Evolutionary conservation across 64 coral and sea anemone genomes (phyloP).

Genomic region (Astreopora myriophthalma): DNA sequence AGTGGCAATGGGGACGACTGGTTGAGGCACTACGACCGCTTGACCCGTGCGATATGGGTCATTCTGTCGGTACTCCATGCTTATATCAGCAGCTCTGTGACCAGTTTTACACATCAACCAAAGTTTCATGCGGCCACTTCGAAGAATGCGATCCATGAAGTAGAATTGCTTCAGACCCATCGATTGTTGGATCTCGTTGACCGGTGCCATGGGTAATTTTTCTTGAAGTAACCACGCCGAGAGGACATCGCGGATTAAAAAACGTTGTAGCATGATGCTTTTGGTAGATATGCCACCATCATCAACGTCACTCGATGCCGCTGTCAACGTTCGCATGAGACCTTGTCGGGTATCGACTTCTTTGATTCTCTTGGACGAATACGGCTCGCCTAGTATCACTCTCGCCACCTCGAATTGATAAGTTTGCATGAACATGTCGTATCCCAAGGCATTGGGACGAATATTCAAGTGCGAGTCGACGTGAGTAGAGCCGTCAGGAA

Average conservation of each 20-base stretch:
- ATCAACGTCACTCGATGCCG: not conserved
- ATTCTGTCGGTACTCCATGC: not conserved
- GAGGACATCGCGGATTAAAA: not conserved
- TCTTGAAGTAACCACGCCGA: not conserved
- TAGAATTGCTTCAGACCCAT: not conserved
- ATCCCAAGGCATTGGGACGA: not conserved
- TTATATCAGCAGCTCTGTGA: not conserved
- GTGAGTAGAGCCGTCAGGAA: not conserved
- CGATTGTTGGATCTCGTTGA: not conserved
- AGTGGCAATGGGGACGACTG: not conserved
- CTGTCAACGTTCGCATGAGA: not conserved
- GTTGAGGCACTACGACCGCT: not conserved
- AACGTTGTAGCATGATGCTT: not conserved
- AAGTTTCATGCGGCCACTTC: not conserved
- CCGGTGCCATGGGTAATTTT: not conserved
- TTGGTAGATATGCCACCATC: not conserved
- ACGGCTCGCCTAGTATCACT: not conserved
- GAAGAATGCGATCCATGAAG: not conserved
- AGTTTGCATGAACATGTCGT: not conserved
- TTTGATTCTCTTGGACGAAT: not conserved
- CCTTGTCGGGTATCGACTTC: not conserved
- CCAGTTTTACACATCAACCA: constrained; percentile 1
- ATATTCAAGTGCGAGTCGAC: not conserved
- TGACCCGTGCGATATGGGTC: not conserved
- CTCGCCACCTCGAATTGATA: not conserved